phyloP scores from a whole-genome alignment of 30 jellyfish, hydroid and myxozoan species.

The Clytia hemisphaerica region DNA sequence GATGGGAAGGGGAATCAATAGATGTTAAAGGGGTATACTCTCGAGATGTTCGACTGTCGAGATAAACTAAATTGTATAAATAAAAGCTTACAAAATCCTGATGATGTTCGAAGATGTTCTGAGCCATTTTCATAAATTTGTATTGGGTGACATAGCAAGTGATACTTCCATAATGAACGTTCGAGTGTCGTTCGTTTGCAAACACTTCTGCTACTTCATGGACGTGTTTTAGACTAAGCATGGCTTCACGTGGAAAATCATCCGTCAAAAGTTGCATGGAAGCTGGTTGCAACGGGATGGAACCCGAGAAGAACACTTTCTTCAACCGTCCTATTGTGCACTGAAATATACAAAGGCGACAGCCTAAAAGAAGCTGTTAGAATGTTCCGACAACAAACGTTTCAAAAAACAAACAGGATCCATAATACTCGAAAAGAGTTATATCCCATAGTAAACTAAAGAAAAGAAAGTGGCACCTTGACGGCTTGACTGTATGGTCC shows the following conservation, averaged over 20 bases:
- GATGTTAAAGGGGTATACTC: too few species aligned
- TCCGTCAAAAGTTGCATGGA: conserved; percentile 37
- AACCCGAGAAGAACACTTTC: conserved; percentile 58
- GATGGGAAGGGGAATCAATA: too few species aligned
- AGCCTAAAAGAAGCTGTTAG: not conserved
- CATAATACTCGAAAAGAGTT: not conserved
- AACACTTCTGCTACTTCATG: conserved; percentile 41
- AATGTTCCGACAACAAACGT: too few species aligned
- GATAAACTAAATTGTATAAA: too few species aligned
- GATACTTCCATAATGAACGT: conserved; percentile 26
- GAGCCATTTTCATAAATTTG: conserved; percentile 1
- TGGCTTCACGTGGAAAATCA: conserved; percentile 42
- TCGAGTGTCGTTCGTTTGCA: conserved; percentile 5
- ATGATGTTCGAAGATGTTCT: conserved; percentile 17
- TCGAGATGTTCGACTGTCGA: too few species aligned
- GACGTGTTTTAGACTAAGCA: conserved; percentile 53
- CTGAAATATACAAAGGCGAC: not conserved
- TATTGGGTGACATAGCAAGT: conserved; percentile 36
- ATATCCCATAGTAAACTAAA: not conserved
- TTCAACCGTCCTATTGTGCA: not conserved
- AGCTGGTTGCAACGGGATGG: conserved; percentile 62
- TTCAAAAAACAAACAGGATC: not conserved
- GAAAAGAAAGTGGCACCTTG: conserved; percentile 20
- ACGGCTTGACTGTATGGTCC: conserved; percentile 96
- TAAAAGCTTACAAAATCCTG: too few species aligned